phyloP scores from a whole-genome alignment of 2,797 vertebrate genomes.

The Heterohyrax brucei region DNA sequence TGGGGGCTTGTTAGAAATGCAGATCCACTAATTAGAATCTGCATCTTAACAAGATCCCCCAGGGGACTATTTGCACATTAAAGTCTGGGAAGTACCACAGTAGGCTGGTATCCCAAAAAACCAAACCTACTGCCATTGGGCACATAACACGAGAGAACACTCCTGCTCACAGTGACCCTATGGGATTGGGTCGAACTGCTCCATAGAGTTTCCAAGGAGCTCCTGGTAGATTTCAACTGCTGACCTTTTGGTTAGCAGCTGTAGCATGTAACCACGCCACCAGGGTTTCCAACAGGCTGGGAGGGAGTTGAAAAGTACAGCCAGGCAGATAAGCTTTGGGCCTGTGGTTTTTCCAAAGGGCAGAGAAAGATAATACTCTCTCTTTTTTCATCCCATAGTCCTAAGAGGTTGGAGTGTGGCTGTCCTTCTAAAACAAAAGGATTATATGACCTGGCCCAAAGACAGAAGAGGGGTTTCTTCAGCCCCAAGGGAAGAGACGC shows the following conservation, averaged over 20 bases:
- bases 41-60: constrained; percentile 13
- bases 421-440: neutral
- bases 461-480: constrained; percentile 20
- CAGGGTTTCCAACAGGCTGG: neutral
- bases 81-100: neutral
- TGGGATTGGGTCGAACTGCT: too few relatives aligned
- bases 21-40: neutral
- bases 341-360: neutral
- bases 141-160: too few relatives aligned
- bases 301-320: neutral
- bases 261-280: too few relatives aligned
- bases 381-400: neutral
- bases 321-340: neutral
- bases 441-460: neutral
- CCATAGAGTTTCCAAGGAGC: too few relatives aligned
- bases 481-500: neutral
- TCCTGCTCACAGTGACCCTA: too few relatives aligned
- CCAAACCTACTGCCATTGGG: too few relatives aligned
- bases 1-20: constrained; percentile 11
- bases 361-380: neutral
- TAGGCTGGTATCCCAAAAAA: neutral
- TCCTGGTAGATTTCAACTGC: too few relatives aligned
- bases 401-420: neutral
- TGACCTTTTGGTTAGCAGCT: too few relatives aligned
- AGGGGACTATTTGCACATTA: neutral